Percentiles rank a stretch among this genome's conserved stretches.
These are phyloP conservation scores for Parauchenoglanis punctatus DNA, from an alignment of 2,797 vertebrate species.

Conservation along the genomic window DNA sequence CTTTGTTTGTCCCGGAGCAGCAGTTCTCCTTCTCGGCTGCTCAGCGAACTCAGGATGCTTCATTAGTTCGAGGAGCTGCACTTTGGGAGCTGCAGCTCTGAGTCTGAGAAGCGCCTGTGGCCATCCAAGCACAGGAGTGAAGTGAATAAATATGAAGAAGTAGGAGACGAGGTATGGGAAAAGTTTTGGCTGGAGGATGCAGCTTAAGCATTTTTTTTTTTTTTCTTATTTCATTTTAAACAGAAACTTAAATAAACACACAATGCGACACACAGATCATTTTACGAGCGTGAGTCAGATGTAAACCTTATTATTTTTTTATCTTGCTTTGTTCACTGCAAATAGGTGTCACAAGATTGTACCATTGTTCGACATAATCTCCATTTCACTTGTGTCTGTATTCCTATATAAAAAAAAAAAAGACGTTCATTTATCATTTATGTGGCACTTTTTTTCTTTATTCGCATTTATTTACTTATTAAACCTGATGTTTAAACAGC, in stretches of 20 bases:
- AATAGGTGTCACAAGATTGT: not conserved
- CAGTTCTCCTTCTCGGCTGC: constrained; percentile 52
- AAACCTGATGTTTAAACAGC: not conserved
- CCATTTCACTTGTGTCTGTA: too few species aligned
- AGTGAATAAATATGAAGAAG: constrained; percentile 36
- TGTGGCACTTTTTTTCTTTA: too few species aligned
- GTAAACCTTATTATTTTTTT: not conserved
- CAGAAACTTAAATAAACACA: too few species aligned
- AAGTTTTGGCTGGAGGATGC: constrained; percentile 49
- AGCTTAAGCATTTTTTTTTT: not conserved
- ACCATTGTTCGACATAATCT: not conserved
- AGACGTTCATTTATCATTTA: too few species aligned
- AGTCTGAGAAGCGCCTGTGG: constrained; percentile 69
- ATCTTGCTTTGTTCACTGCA: not conserved
- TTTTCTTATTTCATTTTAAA: too few species aligned
- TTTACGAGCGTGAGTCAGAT: not conserved
- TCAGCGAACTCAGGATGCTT: constrained; percentile 72
- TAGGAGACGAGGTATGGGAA: constrained; percentile 61
- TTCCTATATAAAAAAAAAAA: too few species aligned
- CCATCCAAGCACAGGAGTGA: constrained; percentile 62
- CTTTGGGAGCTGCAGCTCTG: constrained; percentile 71
- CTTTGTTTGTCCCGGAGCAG: constrained; percentile 44
- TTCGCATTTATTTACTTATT: too few species aligned
- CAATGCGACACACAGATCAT: not conserved
- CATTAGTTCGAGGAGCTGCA: constrained; percentile 73